A percentile compares a stretch with the other conserved stretches of the same genome.
phyloP scores from a whole-genome alignment of 2,888 invertebrate species.

The Eristalinus sepulchralis region DNA sequence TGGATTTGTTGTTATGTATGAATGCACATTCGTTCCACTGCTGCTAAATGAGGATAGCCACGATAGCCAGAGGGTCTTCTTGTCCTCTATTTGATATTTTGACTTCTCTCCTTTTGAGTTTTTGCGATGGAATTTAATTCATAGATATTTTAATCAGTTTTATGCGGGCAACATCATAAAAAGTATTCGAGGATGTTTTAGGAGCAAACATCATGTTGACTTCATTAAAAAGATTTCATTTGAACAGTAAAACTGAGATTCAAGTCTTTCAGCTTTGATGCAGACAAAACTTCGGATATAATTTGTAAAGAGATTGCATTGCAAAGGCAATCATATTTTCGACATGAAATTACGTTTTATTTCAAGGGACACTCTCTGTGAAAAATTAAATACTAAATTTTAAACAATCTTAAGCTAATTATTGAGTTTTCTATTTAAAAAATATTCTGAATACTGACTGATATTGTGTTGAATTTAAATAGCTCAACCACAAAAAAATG shows the following conservation, averaged over 20 bases:
- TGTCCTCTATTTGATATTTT: neutral
- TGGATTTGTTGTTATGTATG: conserved; percentile 47
- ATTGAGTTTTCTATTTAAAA: too few relatives aligned
- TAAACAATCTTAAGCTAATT: too few relatives aligned
- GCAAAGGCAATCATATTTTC: too few relatives aligned
- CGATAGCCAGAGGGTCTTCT: neutral
- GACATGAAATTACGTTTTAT: too few relatives aligned
- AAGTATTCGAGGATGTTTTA: neutral
- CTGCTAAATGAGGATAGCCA: conserved; percentile 45
- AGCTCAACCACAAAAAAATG: too few relatives aligned
- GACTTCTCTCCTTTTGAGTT: neutral
- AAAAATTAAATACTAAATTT: too few relatives aligned
- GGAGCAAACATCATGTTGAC: neutral
- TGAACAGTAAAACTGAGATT: neutral
- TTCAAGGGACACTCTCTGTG: too few relatives aligned
- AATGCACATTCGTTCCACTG: conserved; percentile 44
- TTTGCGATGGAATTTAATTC: neutral
- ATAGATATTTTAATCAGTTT: neutral
- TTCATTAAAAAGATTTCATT: neutral
- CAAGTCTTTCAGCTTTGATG: neutral
- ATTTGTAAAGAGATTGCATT: too few relatives aligned
- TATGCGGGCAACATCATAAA: neutral
- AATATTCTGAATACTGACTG: too few relatives aligned
- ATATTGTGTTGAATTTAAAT: too few relatives aligned
- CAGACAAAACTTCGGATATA: too few relatives aligned